Conservation (phyloP, 2,888 invertebrate genomes). For the Lumbricus terrestris region DNA sequence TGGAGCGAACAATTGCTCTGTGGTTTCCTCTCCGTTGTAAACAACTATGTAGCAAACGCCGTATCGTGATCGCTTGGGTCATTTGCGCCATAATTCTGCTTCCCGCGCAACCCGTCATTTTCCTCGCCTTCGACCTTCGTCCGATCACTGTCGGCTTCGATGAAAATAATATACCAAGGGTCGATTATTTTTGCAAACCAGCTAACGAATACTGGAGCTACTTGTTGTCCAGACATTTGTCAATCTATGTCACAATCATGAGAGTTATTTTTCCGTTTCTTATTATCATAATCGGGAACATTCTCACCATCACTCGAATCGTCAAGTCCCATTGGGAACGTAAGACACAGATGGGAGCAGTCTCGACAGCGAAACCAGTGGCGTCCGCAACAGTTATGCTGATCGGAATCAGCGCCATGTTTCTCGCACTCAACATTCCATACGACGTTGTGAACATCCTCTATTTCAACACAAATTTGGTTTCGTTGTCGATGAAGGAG, state of each 20-base stretch:
- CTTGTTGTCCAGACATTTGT: neutral
- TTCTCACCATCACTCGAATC: neutral
- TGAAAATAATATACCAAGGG: neutral
- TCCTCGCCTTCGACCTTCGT: too few species aligned
- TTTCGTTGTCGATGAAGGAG: neutral
- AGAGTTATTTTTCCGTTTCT: neutral
- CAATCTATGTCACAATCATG: neutral
- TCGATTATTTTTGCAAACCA: neutral
- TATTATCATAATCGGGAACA: neutral
- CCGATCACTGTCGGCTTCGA: too few species aligned
- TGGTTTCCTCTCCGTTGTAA: slow-evolving; percentile 6
- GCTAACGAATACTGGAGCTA: neutral
- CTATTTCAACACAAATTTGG: too few species aligned
- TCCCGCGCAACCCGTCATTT: too few species aligned
- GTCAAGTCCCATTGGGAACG: neutral
- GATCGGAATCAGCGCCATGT: neutral
- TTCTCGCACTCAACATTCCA: neutral
- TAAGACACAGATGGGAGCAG: neutral
- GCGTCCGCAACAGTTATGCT: slow-evolving; percentile 6
- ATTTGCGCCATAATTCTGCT: too few species aligned
- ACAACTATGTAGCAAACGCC: too few species aligned
- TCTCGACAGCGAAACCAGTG: neutral
- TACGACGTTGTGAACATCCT: neutral
- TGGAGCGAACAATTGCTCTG: slow-evolving; percentile 20
- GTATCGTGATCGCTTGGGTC: too few species aligned